Conservation (phyloP, 2,113 vertebrate species). For the Xiphophorus couchianus region DNA sequence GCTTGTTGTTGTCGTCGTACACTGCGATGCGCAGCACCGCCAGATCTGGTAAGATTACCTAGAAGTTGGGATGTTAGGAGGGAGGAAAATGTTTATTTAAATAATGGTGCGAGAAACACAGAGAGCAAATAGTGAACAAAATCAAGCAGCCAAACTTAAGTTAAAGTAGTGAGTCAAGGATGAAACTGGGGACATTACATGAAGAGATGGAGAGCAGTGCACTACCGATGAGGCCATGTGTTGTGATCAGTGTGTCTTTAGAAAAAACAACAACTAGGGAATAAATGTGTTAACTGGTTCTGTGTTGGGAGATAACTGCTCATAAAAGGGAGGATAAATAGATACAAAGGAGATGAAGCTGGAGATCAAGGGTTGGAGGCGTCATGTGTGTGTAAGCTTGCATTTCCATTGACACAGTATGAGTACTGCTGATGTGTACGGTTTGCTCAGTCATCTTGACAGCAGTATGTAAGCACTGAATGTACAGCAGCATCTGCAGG, state of each 20-base stretch:
- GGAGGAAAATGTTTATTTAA: neutral
- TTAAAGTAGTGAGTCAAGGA: slow-evolving; percentile 5
- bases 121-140: too few species aligned
- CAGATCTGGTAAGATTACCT: slow-evolving; percentile 98
- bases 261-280: neutral
- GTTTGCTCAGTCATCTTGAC: slow-evolving; percentile 35
- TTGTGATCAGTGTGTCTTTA: slow-evolving; percentile 5
- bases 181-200: slow-evolving; percentile 22
- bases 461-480: slow-evolving; percentile 8
- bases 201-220: slow-evolving; percentile 1
- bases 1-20: slow-evolving; percentile 95
- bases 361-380: slow-evolving; percentile 49
- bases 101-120: neutral
- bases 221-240: slow-evolving; percentile 39
- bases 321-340: slow-evolving; percentile 57
- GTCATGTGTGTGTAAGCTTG: neutral
- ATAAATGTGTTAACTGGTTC: slow-evolving; percentile 25
- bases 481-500: slow-evolving; percentile 35
- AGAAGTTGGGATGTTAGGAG: slow-evolving; percentile 18
- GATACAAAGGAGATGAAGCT: slow-evolving; percentile 43
- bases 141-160: neutral
- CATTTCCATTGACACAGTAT: slow-evolving; percentile 17
- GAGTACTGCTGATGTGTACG: slow-evolving; percentile 19
- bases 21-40: slow-evolving; percentile 96
- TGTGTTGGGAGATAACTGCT: slow-evolving; percentile 55